Evolutionary conservation across 2,113 vertebrate species (phyloP).

Genomic region (Trogon melanurus): DNA sequence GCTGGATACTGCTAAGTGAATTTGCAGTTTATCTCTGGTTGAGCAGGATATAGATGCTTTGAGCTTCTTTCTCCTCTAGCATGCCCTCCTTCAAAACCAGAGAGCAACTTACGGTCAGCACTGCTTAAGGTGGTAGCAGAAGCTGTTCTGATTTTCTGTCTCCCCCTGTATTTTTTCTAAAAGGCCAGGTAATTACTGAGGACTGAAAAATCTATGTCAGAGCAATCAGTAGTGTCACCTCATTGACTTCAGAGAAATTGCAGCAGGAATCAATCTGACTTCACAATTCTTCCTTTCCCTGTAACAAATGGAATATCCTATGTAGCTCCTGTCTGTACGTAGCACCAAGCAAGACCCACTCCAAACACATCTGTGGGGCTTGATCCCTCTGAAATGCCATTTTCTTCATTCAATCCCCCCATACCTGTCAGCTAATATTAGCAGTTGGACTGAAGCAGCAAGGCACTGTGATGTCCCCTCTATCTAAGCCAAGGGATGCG

Average conservation of each 20-base stretch:
- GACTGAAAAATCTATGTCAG: constrained; percentile 12
- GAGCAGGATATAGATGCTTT: background rate
- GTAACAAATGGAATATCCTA: background rate
- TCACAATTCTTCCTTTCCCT: background rate
- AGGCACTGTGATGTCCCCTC: background rate
- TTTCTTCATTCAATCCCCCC: background rate
- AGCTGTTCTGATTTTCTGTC: background rate
- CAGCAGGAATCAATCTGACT: background rate
- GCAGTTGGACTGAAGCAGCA: background rate
- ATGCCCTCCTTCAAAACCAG: background rate
- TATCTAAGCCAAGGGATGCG: rapidly evolving
- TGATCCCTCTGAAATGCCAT: background rate
- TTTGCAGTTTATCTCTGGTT: background rate
- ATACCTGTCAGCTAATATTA: background rate
- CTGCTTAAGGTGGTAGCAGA: background rate
- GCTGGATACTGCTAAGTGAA: background rate
- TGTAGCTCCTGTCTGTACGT: background rate
- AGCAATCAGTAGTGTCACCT: constrained; percentile 12
- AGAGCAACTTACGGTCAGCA: background rate
- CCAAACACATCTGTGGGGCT: background rate
- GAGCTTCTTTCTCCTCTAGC: background rate
- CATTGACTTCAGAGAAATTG: background rate
- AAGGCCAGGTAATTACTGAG: constrained; percentile 7
- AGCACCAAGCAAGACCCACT: background rate
- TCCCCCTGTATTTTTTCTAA: background rate